phyloP scores from a whole-genome alignment of 2,797 vertebrate species.

The Helarctos malayanus region DNA sequence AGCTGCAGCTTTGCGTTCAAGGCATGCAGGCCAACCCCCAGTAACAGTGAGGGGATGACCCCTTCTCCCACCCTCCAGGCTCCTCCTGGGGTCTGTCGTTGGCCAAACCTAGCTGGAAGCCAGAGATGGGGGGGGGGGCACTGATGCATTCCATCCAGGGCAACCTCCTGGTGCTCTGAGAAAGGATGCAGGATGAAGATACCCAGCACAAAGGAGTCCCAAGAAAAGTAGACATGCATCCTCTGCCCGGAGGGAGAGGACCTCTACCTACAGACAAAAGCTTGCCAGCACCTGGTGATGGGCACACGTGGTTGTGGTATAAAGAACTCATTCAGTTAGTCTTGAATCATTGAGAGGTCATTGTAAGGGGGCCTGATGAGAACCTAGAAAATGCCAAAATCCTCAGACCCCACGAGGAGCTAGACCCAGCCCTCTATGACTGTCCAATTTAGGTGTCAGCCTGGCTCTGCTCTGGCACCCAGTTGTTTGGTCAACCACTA shows the following conservation, averaged over 20 bases:
- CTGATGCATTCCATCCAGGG: neutral
- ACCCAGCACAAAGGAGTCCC: too few relatives aligned
- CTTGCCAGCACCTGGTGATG: neutral
- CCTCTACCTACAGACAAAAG: neutral
- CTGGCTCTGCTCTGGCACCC: accelerated
- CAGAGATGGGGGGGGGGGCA: neutral
- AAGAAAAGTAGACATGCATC: too few relatives aligned
- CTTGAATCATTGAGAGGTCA: neutral
- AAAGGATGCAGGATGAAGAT: neutral
- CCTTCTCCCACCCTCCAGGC: neutral
- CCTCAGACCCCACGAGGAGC: neutral
- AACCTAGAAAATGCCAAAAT: neutral
- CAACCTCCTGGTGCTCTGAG: neutral
- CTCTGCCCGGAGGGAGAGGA: neutral
- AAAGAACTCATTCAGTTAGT: neutral
- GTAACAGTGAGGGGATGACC: neutral
- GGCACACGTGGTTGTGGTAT: neutral
- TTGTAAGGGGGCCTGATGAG: neutral
- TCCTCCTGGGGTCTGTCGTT: neutral
- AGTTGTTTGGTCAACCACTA: neutral
- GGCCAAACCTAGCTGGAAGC: neutral
- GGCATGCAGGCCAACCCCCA: neutral
- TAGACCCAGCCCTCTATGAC: neutral
- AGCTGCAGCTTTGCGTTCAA: neutral
- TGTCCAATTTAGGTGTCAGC: neutral